phyloP scores from a whole-genome alignment of 2,113 vertebrate species.

The Oreotrochilus melanogaster region DNA sequence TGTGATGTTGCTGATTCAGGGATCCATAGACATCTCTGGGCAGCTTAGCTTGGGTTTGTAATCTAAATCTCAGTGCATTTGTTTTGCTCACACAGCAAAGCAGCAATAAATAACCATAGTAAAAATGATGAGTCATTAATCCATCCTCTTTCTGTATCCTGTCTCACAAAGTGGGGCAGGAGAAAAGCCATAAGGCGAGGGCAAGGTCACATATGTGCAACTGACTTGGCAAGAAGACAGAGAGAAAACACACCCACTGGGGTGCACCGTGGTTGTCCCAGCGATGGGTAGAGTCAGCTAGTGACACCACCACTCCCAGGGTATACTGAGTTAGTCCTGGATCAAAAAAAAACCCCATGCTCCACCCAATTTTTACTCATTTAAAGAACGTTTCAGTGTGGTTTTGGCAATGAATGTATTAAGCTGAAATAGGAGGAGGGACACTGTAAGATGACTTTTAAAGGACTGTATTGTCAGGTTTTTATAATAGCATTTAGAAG shows the following conservation, averaged over 20 bases:
- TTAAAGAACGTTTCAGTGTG: neutral
- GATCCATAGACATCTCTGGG: neutral
- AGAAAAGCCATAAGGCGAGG: neutral
- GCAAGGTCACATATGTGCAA: neutral
- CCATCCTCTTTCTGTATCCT: neutral
- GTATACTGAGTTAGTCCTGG: neutral
- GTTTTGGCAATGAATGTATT: neutral
- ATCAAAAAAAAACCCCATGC: neutral
- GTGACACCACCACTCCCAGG: neutral
- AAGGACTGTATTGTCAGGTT: neutral
- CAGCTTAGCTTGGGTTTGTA: neutral
- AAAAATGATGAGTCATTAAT: neutral
- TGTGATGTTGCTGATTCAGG: neutral
- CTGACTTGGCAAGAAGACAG: neutral
- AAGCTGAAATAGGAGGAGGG: neutral
- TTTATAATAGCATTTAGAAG: slow-evolving; percentile 2
- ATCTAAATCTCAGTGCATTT: neutral
- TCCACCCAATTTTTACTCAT: neutral
- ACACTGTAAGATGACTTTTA: neutral
- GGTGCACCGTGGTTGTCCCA: neutral
- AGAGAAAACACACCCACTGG: neutral
- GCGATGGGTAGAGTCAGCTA: neutral
- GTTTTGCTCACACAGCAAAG: slow-evolving; percentile 13
- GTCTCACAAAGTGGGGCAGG: neutral
- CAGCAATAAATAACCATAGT: neutral